These are phyloP conservation scores for Musca vetustissima DNA, from an alignment of 1,140 invertebrate species.

Conservation along the genomic window DNA sequence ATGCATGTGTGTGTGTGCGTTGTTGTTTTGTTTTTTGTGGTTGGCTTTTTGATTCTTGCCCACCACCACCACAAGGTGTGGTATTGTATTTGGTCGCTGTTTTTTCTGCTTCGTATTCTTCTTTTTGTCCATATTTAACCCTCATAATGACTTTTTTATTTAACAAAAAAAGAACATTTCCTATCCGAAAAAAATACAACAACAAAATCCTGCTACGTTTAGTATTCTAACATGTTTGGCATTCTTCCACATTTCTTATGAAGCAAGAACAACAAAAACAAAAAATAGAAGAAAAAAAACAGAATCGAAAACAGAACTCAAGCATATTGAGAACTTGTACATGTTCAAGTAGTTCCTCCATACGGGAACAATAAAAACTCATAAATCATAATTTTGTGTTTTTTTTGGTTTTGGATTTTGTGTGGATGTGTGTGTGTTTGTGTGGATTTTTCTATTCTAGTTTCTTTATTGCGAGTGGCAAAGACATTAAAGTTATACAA, in stretches of 20 bases:
- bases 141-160: too few relatives aligned
- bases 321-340: neutral
- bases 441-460: neutral
- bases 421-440: too few relatives aligned
- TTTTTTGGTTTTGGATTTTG: constrained; percentile 20
- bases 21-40: too few relatives aligned
- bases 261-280: neutral
- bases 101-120: neutral
- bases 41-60: too few relatives aligned
- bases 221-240: too few relatives aligned
- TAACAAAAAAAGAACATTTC: too few relatives aligned
- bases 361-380: constrained; percentile 22
- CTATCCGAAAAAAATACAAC: too few relatives aligned
- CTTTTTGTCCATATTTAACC: too few relatives aligned
- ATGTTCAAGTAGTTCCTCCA: constrained; percentile 24
- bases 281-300: constrained; percentile 4
- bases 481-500: neutral
- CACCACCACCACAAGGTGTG: constrained; percentile 1
- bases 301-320: neutral
- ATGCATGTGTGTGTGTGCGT: neutral
- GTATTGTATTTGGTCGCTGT: constrained; percentile 7
- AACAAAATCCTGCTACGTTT: too few relatives aligned
- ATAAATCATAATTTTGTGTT: constrained; percentile 22
- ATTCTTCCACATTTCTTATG: neutral
- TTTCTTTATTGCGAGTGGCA: too few relatives aligned